A percentile compares a stretch with the other conserved stretches of the same genome.
Conservation (phyloP, 2,888 invertebrate genomes). For the Malthinus flaveolus region DNA sequence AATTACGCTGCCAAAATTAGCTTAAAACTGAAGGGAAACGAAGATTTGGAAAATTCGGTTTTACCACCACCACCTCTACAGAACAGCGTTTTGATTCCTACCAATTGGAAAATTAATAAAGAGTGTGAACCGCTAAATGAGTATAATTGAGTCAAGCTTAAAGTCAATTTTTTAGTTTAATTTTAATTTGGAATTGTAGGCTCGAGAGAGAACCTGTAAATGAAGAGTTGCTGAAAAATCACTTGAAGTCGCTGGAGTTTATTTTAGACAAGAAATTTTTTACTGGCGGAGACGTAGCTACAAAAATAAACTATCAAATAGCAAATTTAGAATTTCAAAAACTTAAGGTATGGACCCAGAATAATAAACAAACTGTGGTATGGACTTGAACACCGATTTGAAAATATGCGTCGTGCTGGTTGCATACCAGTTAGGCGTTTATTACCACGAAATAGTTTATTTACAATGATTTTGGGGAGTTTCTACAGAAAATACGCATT, state of each 20-base stretch:
- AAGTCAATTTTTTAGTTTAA: neutral
- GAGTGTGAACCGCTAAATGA: constrained; percentile 4
- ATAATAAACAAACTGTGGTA: too few relatives aligned
- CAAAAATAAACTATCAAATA: constrained; percentile 60
- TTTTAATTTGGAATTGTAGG: too few relatives aligned
- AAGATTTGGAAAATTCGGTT: constrained; percentile 38
- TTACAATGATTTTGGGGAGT: too few relatives aligned
- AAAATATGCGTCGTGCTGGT: too few relatives aligned
- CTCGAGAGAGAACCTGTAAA: neutral
- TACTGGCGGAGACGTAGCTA: constrained; percentile 55
- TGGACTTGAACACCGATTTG: too few relatives aligned
- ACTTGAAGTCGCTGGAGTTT: constrained; percentile 31
- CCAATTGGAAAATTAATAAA: constrained; percentile 46
- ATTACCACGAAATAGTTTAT: too few relatives aligned
- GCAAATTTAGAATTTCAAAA: constrained; percentile 52
- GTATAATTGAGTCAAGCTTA: neutral
- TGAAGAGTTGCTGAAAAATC: constrained; percentile 22
- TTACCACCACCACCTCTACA: constrained; percentile 51
- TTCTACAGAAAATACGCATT: too few relatives aligned
- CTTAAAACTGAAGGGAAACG: constrained; percentile 42
- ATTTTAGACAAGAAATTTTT: constrained; percentile 44
- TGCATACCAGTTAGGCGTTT: too few relatives aligned
- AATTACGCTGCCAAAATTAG: constrained; percentile 57
- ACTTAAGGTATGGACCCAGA: constrained; percentile 41
- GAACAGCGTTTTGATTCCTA: constrained; percentile 51